Base-by-base conservation (phyloP, 2,888 invertebrate species). In the Hydraecia micacea region DNA sequence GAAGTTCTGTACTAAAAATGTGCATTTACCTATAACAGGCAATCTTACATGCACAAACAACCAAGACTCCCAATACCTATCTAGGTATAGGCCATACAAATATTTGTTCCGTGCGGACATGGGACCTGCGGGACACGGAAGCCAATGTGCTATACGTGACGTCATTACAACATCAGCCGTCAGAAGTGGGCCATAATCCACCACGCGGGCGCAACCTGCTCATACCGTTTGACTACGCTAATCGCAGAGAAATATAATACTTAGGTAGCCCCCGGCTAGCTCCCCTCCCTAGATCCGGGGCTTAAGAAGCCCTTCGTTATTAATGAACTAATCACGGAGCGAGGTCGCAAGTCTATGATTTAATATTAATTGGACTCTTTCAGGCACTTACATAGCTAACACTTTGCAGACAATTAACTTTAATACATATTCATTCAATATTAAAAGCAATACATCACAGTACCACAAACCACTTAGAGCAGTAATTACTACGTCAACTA, bases 401-500 rank as follows among this genome's bases (percentile, higher is more conserved):
- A 58, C 1, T 2, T 18, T 36, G 28, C 39, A 39, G 8, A 75
- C 28, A 18, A 70, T 36, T 25, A 36, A 36, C 36, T 63, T 63
- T 36, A 25, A 63, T 63, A 25, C 13, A 39, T 36, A 63, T 63
- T 63, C 25, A 69, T 63, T 32, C 15, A 36, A 46, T 36, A 49
- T 39, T 49, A 70, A 55, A 69, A 63, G 62, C 46, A 79, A 60
- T 42, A 65, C 63, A 36, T 42, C 49, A 58, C 39, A 7, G 1
- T 52, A 73, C 28, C 67, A 74, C 74, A 77, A 84, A 85, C 71
- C 73, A 77, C 68, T 66, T 66, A 11, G 11, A 32, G 36, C 25
- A 70, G 68, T 77, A 83, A 84, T 84, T 77, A 83, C 71, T 71
- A 84, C 76, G 76, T 81, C 84, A 84, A 77, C 80, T 82, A 83